Conservation (phyloP, 1,140 invertebrate genomes). For the Saxidomus purpurata region DNA sequence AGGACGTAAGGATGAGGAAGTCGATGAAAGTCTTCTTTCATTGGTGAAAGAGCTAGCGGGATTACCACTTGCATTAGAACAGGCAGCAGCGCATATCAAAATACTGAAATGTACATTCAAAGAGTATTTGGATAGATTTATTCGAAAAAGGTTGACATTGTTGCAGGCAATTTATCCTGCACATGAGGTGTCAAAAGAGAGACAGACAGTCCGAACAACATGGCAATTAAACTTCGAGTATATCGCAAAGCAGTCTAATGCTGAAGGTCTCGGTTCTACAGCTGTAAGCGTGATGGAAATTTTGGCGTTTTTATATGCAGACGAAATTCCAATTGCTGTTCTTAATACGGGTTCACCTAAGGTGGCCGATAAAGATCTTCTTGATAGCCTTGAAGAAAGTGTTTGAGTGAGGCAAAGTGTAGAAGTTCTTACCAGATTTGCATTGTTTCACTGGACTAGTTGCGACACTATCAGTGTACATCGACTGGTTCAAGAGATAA, state of each 20-base stretch:
- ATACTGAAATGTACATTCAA: too few relatives aligned
- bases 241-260: not conserved
- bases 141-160: too few relatives aligned
- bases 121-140: too few relatives aligned
- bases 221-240: too few relatives aligned
- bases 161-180: not conserved
- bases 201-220: not conserved
- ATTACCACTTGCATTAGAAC: too few relatives aligned
- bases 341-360: not conserved
- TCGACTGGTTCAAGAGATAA: too few relatives aligned
- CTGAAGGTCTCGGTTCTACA: too few relatives aligned
- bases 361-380: not conserved
- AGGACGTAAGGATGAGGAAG: not conserved
- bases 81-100: too few relatives aligned
- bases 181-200: not conserved
- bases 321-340: constrained; percentile 29
- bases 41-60: too few relatives aligned
- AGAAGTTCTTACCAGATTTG: not conserved
- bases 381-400: not conserved
- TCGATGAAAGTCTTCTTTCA: not conserved
- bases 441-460: not conserved
- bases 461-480: too few relatives aligned
- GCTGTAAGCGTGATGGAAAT: constrained; percentile 45
- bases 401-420: not conserved
- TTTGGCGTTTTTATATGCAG: constrained; percentile 18